Percentiles rank a stretch among this genome's conserved stretches.
Evolutionary conservation across 1,140 invertebrate genomes (phyloP).

Genomic region (Pristionchus pacificus): DNA sequence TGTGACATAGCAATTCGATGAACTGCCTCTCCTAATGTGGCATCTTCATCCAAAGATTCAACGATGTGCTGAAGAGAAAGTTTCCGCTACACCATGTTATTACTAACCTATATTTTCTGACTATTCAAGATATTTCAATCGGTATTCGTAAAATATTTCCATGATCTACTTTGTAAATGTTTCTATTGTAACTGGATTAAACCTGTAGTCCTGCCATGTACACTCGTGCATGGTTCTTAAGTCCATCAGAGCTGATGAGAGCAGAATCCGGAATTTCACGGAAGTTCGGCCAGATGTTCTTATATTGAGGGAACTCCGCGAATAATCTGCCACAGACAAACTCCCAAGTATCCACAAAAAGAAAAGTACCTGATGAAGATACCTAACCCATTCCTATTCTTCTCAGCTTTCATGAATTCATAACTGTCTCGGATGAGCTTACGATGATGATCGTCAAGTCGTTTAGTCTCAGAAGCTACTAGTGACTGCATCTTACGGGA

Average conservation of each 20-base stretch:
- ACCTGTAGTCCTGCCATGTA: slow-evolving; percentile 42
- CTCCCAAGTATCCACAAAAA: too few species aligned
- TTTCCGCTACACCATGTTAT: slow-evolving; percentile 3
- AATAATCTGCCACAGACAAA: slow-evolving; percentile 42
- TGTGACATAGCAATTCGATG: slow-evolving; percentile 41
- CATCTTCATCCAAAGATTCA: slow-evolving; percentile 40
- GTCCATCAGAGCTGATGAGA: slow-evolving; percentile 37
- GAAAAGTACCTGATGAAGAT: too few species aligned
- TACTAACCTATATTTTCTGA: too few species aligned
- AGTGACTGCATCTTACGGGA: not conserved
- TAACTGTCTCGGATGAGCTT: too few species aligned
- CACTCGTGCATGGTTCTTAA: slow-evolving; percentile 41
- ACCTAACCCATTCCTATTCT: too few species aligned
- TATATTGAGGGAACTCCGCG: slow-evolving; percentile 46
- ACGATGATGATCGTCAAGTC: too few species aligned
- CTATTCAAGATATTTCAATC: too few species aligned
- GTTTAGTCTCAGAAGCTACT: too few species aligned
- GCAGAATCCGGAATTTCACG: slow-evolving; percentile 39
- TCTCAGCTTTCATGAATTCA: too few species aligned
- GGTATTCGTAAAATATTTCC: too few species aligned
- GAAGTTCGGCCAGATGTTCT: slow-evolving; percentile 51
- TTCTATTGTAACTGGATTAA: not conserved
- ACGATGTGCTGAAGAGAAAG: slow-evolving; percentile 33
- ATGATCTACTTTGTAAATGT: not conserved
- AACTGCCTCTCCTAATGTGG: slow-evolving; percentile 26